Conservation (phyloP, 1,140 invertebrate genomes). For the Homarus americanus region DNA sequence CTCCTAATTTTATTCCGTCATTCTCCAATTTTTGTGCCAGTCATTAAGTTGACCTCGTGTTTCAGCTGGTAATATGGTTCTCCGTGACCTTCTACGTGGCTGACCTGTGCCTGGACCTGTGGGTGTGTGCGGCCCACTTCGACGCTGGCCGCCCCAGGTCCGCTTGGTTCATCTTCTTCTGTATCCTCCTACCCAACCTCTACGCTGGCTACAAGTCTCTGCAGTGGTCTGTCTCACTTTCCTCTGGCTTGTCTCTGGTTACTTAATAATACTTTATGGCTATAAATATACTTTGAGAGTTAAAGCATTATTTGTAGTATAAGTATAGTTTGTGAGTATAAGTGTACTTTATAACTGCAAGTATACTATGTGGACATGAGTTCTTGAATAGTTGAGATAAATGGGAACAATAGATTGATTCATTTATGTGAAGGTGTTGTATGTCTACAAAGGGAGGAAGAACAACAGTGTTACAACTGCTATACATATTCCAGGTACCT, state of each 20-base stretch:
- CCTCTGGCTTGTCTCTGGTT: too few species aligned
- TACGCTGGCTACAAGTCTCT: constrained; percentile 74
- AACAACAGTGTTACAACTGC: too few species aligned
- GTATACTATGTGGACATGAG: too few species aligned
- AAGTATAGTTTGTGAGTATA: background rate
- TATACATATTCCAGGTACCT: constrained; percentile 40
- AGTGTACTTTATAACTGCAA: too few species aligned
- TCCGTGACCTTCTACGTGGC: constrained; percentile 60
- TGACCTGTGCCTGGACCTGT: constrained; percentile 67
- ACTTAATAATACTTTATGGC: too few species aligned
- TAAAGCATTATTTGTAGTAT: too few species aligned
- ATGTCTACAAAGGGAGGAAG: too few species aligned
- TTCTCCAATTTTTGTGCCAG: background rate
- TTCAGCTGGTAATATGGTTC: constrained; percentile 54
- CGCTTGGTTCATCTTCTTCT: constrained; percentile 74
- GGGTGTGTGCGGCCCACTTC: constrained; percentile 58
- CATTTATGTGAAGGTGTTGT: too few species aligned
- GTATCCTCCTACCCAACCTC: constrained; percentile 71
- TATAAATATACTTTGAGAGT: too few species aligned
- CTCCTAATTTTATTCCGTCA: too few species aligned
- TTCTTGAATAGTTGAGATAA: too few species aligned
- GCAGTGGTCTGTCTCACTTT: constrained; percentile 69
- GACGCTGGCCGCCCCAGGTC: background rate
- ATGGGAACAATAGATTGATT: too few species aligned
- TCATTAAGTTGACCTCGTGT: background rate